phyloP scores from a whole-genome alignment of 2,797 vertebrate species.

The Gymnoscopelus microlampas region DNA sequence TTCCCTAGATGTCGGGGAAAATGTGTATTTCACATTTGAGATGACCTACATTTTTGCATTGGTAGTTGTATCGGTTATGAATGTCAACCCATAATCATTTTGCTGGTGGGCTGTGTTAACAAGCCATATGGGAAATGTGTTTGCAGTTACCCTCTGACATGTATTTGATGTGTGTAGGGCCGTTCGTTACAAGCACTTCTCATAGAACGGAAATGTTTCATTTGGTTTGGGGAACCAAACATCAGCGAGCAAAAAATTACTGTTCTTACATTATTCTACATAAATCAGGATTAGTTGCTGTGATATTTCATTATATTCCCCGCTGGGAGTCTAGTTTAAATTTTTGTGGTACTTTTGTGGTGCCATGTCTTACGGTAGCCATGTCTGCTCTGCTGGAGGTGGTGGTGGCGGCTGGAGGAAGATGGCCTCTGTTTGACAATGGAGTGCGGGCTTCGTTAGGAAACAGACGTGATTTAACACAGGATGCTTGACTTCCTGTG shows the following conservation, averaged over 20 bases:
- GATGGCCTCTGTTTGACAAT: conserved; percentile 68
- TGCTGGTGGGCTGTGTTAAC: background rate
- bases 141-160: background rate
- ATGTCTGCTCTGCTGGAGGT: conserved; percentile 21
- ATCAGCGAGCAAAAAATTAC: background rate
- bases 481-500: conserved; percentile 82
- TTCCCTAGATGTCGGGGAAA: conserved; percentile 48
- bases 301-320: conserved; percentile 10
- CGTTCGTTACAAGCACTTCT: background rate
- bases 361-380: background rate
- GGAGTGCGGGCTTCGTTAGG: conserved; percentile 70
- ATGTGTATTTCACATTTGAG: conserved; percentile 48
- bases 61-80: background rate
- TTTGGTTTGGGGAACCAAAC: background rate
- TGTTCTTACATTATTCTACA: background rate
- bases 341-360: background rate
- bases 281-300: conserved; percentile 1
- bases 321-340: conserved; percentile 11
- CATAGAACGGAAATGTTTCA: conserved; percentile 10
- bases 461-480: conserved; percentile 77
- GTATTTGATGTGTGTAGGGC: background rate
- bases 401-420: conserved; percentile 50
- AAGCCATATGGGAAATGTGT: conserved; percentile 5
- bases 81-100: conserved; percentile 22
- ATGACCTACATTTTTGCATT: conserved; percentile 46